Evolutionary conservation across 2,113 vertebrate species (phyloP).

Genomic region (Lampris megalopsis): DNA sequence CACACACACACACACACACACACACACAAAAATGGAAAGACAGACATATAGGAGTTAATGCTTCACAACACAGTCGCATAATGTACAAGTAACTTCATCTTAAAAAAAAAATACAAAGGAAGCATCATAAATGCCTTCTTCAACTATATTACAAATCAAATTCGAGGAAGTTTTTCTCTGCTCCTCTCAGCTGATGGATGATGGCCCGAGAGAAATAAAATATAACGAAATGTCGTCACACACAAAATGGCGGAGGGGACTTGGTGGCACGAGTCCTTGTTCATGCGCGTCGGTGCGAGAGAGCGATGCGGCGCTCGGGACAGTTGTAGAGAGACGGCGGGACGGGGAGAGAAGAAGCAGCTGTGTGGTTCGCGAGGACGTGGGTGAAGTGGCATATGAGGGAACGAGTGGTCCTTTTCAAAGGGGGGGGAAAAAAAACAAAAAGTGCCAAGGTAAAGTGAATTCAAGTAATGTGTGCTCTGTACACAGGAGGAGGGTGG

Average conservation of each 20-base stretch:
- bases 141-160: slow-evolving; percentile 72
- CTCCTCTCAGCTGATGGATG: slow-evolving; percentile 39
- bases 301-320: slow-evolving; percentile 4
- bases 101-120: slow-evolving; percentile 53
- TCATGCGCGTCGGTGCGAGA: slow-evolving; percentile 23
- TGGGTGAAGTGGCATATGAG: slow-evolving; percentile 54
- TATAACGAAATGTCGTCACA: slow-evolving; percentile 32
- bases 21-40: slow-evolving; percentile 37
- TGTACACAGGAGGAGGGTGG: slow-evolving; percentile 70
- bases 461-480: slow-evolving; percentile 87
- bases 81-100: slow-evolving; percentile 73
- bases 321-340: background rate
- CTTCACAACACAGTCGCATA: slow-evolving; percentile 75
- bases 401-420: slow-evolving; percentile 58
- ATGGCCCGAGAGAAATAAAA: slow-evolving; percentile 59
- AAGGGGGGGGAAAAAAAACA: slow-evolving; percentile 33
- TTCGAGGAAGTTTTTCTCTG: slow-evolving; percentile 37
- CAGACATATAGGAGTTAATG: slow-evolving; percentile 75
- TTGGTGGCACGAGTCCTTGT: slow-evolving; percentile 33
- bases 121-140: slow-evolving; percentile 48
- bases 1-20: slow-evolving; percentile 21
- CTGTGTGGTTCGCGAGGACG: slow-evolving; percentile 42
- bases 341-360: slow-evolving; percentile 4
- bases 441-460: slow-evolving; percentile 89
- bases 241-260: slow-evolving; percentile 22